Evolutionary conservation across 2,888 invertebrate genomes (phyloP), one percentile per base, ranked within the genome.

Genomic region (Arge pagana): DNA sequence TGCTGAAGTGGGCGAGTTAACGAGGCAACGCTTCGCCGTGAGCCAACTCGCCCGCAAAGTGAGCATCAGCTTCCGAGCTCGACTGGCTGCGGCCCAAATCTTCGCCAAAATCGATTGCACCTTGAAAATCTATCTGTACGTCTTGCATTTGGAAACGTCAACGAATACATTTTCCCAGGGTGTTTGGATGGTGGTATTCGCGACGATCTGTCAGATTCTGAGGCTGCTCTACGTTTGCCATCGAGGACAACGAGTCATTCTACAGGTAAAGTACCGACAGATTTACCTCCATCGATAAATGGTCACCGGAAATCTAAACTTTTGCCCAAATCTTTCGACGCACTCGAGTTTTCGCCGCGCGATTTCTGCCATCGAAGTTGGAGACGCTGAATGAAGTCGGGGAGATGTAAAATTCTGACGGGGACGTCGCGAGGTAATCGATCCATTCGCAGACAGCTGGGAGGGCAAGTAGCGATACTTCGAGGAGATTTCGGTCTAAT

Each of bases 1-100:
- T n/a, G n/a, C n/a, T n/a, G 33, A 35, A 45, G 35, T 45, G 45
- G 24, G 33, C 21, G 33, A 45, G 24, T 33, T 45, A 45, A 45
- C 42, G 15, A 35, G 35, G 23, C 45, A 45, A 8, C 45, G 35
- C 45, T 45, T 23, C 16, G 35, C 33, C 33, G 45, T 33, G 23
- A 35, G 15, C 19, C 33, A n/a, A n/a, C 23, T 45, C 16, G 45
- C 31, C 31, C 33, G 33, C 23, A 35, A 33, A 31, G 30, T 45
- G n/a, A 45, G 35, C 45, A 24, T 23, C 13, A 24, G 23, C 33
- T 45, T 33, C 45, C 11, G 18, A 10, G 5, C 7, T 10, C 23
- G 16, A 23, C 23, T 45, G 45, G 24, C 31, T 4, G 8, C 3
- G n/a, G 18, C 1, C 33, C 33, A 35, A 24, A n/a, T 45, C 4